phyloP scores from a whole-genome alignment of 1,140 invertebrate species.

The Eumaeus atala region DNA sequence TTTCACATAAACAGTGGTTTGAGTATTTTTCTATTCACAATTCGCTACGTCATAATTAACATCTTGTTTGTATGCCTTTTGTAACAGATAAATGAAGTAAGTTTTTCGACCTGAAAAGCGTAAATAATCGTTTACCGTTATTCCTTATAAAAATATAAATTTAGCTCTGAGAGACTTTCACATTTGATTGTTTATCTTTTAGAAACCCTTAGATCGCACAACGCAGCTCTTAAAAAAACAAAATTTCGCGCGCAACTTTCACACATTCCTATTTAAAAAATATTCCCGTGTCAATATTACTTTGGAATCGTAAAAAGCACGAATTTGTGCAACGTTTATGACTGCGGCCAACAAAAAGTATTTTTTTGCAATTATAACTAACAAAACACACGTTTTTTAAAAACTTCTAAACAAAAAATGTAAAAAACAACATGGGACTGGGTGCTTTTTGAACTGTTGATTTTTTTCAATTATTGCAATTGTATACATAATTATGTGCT shows the following conservation, averaged over 20 bases:
- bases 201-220: not conserved
- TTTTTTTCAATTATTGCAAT: slow-evolving; percentile 6
- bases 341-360: not conserved
- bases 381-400: slow-evolving; percentile 8
- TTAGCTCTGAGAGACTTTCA: not conserved
- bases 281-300: too few species aligned
- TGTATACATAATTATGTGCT: slow-evolving; percentile 7
- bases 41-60: too few species aligned
- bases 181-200: not conserved
- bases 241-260: slow-evolving; percentile 6
- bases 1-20: too few species aligned
- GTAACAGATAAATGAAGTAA: too few species aligned
- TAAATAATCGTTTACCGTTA: not conserved
- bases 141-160: not conserved
- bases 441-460: not conserved
- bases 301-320: too few species aligned
- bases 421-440: not conserved
- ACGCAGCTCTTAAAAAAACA: too few species aligned
- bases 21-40: too few species aligned
- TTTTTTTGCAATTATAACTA: slow-evolving; percentile 5
- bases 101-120: not conserved
- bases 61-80: too few species aligned
- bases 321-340: slow-evolving; percentile 1
- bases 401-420: not conserved
- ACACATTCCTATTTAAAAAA: slow-evolving; percentile 1